Conservation (phyloP, 1,140 invertebrate genomes). For the Drosophila lini region DNA sequence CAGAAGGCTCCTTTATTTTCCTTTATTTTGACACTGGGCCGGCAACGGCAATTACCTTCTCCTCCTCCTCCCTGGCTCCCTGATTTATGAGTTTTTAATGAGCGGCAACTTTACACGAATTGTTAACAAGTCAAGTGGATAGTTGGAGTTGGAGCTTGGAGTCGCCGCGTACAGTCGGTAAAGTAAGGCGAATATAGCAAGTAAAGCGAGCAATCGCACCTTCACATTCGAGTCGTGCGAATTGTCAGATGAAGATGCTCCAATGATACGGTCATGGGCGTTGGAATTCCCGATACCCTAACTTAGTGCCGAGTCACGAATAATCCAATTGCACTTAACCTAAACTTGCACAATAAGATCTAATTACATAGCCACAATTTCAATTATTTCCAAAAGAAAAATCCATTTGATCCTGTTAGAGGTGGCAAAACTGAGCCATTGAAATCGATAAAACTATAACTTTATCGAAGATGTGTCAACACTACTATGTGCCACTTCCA, state of each 20-base stretch:
- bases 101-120: slow-evolving; percentile 80
- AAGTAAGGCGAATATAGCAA: slow-evolving; percentile 32
- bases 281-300: slow-evolving; percentile 48
- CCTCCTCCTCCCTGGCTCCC: slow-evolving; percentile 31
- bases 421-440: not conserved
- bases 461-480: too few relatives aligned
- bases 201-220: slow-evolving; percentile 53
- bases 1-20: slow-evolving; percentile 31
- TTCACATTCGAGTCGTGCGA: slow-evolving; percentile 74
- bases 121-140: slow-evolving; percentile 70
- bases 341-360: not conserved
- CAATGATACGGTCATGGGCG: slow-evolving; percentile 69
- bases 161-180: slow-evolving; percentile 12
- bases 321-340: not conserved
- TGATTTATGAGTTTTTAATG: slow-evolving; percentile 83
- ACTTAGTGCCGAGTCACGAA: not conserved
- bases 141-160: slow-evolving; percentile 30
- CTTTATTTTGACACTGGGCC: slow-evolving; percentile 70
- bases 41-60: slow-evolving; percentile 66
- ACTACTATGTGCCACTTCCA: too few relatives aligned
- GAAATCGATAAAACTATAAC: too few relatives aligned
- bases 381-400: too few relatives aligned
- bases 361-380: too few relatives aligned
- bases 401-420: too few relatives aligned
- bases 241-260: slow-evolving; percentile 71